Base-by-base conservation (phyloP, 2,888 invertebrate species). In the Atethmia centrago region DNA sequence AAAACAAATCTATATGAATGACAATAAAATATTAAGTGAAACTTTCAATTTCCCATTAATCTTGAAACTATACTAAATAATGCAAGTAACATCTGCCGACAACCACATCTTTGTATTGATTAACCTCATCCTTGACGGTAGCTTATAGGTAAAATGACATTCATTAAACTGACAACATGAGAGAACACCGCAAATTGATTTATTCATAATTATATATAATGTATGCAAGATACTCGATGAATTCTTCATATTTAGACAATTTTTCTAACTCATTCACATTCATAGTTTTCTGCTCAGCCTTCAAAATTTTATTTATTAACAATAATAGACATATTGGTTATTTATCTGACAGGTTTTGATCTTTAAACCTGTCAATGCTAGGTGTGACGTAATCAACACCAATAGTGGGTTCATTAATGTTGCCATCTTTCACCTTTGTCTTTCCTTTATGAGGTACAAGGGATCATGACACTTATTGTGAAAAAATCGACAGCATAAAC, bases 171-270 rank as follows among this genome's bases (percentile, higher is more conserved):
- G 80, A 19, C 80, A 80, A 31, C 79, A 19, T 36, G 12, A 79
- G 71, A 82, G 69, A 82, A 79, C 25, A 64, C 79, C 80, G 83
- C 79, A 73, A 82, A 80, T 82, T 80, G 83, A 80, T 80, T 82
- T 72, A 82, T 80, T 78, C 62, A 59, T 70, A 70, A 73, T 69
- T 69, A 66, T 62, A 49, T 36, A 65, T 65, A 25, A 71, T 58
- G 3, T 59, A 80, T 78, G 79, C 63, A 71, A 82, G 78, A 56
- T 61, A 64, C 16, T 31, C 36, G 7, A 71, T 68, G 55, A 25
- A 68, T 70, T 63, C 45, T 40, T 67, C 51, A 61, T 71, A 62
- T 66, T 68, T 70, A 55, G 42, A 56, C 42, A 66, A 36, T 47
- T 49, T 71, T 64, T 71, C 49, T 68, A 28, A 42, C 53, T 68